Conservation (phyloP, 2,888 invertebrate genomes). For the Athrips mouffetella region DNA sequence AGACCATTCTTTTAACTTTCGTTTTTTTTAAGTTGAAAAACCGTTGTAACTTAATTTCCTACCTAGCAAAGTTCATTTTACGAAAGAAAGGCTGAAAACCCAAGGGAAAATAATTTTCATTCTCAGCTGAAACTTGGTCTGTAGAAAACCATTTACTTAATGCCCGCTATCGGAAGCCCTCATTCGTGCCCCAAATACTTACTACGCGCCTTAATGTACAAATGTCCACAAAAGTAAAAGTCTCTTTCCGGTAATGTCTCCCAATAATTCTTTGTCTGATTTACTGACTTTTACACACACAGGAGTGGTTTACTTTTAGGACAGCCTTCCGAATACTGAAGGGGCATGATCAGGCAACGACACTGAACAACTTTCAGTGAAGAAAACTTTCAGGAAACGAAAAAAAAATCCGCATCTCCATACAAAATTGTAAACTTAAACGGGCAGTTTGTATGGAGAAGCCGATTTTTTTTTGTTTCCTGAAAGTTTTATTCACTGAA, state of each 20-base stretch:
- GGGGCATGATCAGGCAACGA: too few species aligned
- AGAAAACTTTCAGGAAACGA: background rate
- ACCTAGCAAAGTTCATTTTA: background rate
- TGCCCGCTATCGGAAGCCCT: constrained; percentile 11
- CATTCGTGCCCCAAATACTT: constrained; percentile 13
- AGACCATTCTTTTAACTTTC: too few species aligned
- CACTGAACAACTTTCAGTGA: too few species aligned
- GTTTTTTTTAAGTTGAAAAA: too few species aligned
- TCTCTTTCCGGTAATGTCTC: constrained; percentile 10
- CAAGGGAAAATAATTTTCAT: background rate
- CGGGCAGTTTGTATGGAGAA: too few species aligned
- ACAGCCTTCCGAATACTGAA: too few species aligned
- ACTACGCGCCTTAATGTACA: constrained; percentile 12
- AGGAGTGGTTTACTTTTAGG: background rate
- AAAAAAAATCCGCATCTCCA: too few species aligned
- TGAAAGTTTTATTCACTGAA: too few species aligned
- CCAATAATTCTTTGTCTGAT: constrained; percentile 13
- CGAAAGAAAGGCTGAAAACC: background rate
- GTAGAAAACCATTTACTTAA: constrained; percentile 12
- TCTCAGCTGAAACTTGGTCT: background rate
- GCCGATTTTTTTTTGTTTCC: too few species aligned
- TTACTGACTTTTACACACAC: constrained; percentile 4
- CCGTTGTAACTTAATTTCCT: too few species aligned
- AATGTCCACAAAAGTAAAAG: constrained; percentile 12
- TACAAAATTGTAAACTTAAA: too few species aligned